Conservation (phyloP, 2,797 vertebrate species). For the Diceros bicornis region DNA sequence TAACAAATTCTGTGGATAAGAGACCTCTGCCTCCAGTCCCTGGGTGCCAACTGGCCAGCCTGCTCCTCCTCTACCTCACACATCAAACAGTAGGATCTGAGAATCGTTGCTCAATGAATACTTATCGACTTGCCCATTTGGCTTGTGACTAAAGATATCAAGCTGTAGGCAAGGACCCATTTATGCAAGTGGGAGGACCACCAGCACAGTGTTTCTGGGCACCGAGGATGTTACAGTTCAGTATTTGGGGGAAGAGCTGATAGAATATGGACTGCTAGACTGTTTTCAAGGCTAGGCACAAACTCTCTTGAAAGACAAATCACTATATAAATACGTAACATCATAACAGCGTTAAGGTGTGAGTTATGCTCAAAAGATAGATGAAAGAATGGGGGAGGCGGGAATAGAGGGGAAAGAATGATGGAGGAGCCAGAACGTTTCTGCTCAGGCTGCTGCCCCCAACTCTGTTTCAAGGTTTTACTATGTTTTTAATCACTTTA, state of each 20-base stretch:
- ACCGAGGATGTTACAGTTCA: neutral
- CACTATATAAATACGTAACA: conserved; percentile 26
- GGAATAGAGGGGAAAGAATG: neutral
- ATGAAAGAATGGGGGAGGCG: neutral
- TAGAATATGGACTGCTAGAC: neutral
- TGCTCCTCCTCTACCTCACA: neutral
- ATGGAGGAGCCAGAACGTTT: neutral
- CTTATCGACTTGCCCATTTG: neutral
- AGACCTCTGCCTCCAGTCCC: neutral
- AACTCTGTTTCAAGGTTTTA: conserved; percentile 52
- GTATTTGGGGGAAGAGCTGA: neutral
- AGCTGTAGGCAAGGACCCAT: neutral
- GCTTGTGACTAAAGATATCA: neutral
- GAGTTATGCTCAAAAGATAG: conserved; percentile 45
- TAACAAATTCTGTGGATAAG: neutral
- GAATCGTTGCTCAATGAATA: neutral
- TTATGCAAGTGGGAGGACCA: neutral
- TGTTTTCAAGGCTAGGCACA: neutral
- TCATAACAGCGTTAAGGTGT: conserved; percentile 3
- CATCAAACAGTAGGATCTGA: neutral
- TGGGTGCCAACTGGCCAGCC: neutral
- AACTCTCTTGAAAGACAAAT: conserved; percentile 35
- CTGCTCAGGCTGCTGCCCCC: neutral
- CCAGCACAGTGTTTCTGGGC: neutral
- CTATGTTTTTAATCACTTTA: conserved; percentile 70